These are phyloP conservation scores for Parthenolecanium corni DNA, from an alignment of 2,888 invertebrate genomes.

Conservation along the genomic window DNA sequence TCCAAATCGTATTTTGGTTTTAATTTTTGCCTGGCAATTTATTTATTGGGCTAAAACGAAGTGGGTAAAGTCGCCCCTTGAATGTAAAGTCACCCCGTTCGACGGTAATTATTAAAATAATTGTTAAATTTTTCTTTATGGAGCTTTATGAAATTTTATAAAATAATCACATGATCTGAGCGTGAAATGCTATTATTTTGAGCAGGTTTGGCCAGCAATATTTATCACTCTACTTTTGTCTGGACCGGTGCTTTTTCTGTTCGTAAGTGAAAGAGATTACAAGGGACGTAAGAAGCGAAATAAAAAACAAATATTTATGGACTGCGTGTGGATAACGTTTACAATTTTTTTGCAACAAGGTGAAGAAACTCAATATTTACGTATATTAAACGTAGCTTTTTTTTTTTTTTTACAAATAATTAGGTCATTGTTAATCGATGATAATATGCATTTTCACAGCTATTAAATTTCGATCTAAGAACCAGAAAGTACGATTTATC, in stretches of 20 bases:
- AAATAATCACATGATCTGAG: too few relatives aligned
- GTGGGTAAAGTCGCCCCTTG: too few relatives aligned
- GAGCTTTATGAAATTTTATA: too few relatives aligned
- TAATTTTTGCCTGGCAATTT: too few relatives aligned
- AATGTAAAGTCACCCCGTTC: too few relatives aligned
- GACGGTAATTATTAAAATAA: too few relatives aligned
- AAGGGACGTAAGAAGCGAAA: conserved; percentile 13
- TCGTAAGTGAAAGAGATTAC: conserved; percentile 45
- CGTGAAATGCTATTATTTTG: too few relatives aligned
- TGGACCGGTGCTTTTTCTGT: conserved; percentile 56
- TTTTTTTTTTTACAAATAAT: not conserved
- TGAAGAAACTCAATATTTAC: not conserved
- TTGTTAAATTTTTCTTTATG: not conserved
- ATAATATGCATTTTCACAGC: conserved; percentile 39
- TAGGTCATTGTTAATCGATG: not conserved
- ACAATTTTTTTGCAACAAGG: conserved; percentile 38
- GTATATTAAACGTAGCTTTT: not conserved
- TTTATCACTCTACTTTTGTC: conserved; percentile 51
- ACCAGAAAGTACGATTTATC: conserved; percentile 55
- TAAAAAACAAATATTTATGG: conserved; percentile 41
- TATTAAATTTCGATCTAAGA: conserved; percentile 49
- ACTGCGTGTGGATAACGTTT: conserved; percentile 62
- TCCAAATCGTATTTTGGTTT: too few relatives aligned
- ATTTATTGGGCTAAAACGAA: too few relatives aligned
- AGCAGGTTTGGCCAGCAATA: conserved; percentile 59